A percentile compares a stretch with the other conserved stretches of the same genome.
Evolutionary conservation across 2,797 vertebrate species (phyloP).

Genomic region (Peromyscus nudipes): DNA sequence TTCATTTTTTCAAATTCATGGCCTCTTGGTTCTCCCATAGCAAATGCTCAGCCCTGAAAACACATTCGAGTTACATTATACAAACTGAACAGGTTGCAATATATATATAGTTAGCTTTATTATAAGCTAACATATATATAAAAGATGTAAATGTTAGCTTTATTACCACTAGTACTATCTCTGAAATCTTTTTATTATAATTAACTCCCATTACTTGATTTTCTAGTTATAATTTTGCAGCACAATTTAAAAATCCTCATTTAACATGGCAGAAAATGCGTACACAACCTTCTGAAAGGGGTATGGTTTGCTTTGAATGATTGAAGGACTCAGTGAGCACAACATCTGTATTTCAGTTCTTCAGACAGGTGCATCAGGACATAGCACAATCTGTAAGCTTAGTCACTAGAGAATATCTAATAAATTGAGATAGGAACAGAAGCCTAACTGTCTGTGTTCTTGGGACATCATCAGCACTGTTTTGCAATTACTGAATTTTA

Average conservation of each 20-base stretch:
- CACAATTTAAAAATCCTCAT: background rate
- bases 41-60: background rate
- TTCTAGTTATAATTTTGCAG: background rate
- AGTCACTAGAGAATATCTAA: background rate
- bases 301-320: background rate
- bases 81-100: background rate
- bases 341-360: background rate
- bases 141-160: background rate
- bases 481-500: slow-evolving; percentile 38
- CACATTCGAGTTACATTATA: background rate
- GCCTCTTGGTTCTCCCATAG: background rate
- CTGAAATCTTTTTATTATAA: background rate
- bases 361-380: background rate
- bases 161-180: background rate
- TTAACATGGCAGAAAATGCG: background rate
- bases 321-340: background rate
- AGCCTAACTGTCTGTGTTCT: background rate
- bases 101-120: background rate
- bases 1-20: background rate
- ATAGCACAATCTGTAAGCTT: background rate
- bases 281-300: background rate
- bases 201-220: background rate
- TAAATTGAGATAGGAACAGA: background rate
- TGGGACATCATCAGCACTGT: background rate
- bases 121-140: background rate